phyloP scores from a whole-genome alignment of 2,797 vertebrate species.

The Jordanella pulchra region DNA sequence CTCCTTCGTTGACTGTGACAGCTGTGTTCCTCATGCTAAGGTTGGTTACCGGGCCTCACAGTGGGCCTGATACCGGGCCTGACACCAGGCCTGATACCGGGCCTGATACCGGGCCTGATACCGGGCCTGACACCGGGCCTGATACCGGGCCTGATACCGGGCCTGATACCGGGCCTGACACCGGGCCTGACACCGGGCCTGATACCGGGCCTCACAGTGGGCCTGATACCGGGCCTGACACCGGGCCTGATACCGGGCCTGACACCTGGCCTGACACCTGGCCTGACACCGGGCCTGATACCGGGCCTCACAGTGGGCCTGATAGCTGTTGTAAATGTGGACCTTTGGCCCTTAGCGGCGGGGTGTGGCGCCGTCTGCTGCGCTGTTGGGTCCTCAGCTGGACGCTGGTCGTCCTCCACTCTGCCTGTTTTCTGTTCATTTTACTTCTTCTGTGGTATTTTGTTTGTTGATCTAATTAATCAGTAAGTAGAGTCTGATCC shows the following conservation, averaged over 20 bases:
- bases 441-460: too few species aligned
- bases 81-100: neutral
- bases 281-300: neutral
- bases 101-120: neutral
- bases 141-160: neutral
- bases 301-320: neutral
- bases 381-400: too few species aligned
- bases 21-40: slow-evolving; percentile 77
- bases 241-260: neutral
- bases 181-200: neutral
- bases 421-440: too few species aligned
- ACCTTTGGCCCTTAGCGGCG: neutral
- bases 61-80: neutral
- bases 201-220: neutral
- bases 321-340: neutral
- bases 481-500: too few species aligned
- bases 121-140: neutral
- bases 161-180: neutral
- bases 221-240: neutral
- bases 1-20: slow-evolving; percentile 73
- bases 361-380: too few species aligned
- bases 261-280: neutral
- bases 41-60: slow-evolving; percentile 61
- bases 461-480: too few species aligned
- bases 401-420: too few species aligned